Conservation (phyloP, 2,113 vertebrate genomes). For the Ciconia stormi region DNA sequence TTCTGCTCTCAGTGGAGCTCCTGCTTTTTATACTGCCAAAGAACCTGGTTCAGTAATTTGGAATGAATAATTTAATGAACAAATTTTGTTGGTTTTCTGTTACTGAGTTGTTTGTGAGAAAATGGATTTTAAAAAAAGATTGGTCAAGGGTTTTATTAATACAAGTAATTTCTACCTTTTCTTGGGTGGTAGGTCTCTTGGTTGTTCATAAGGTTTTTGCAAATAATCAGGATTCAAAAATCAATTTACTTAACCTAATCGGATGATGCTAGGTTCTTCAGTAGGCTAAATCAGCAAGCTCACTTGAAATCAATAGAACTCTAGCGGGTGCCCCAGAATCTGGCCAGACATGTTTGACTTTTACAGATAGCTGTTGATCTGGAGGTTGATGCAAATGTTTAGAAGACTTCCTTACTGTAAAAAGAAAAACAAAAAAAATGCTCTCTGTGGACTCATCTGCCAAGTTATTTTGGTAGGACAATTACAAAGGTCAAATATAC, state of each 20-base stretch:
- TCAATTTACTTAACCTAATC: constrained; percentile 9
- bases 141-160: no score
- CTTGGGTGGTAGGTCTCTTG: neutral
- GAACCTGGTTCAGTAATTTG: neutral
- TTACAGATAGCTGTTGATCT: neutral
- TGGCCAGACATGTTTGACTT: neutral
- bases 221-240: constrained; percentile 27
- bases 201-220: neutral
- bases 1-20: neutral
- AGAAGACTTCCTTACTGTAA: neutral
- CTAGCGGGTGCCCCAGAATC: neutral
- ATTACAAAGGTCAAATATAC: neutral
- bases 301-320: neutral
- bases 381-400: neutral
- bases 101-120: neutral
- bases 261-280: neutral
- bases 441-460: neutral
- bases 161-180: neutral
- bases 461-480: neutral
- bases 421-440: neutral
- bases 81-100: neutral
- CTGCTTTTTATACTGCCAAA: neutral
- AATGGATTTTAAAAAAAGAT: neutral
- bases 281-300: neutral
- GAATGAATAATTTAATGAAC: constrained; percentile 2